Evolutionary conservation across 2,888 invertebrate species (phyloP).

Genomic region (Agelastica alni): DNA sequence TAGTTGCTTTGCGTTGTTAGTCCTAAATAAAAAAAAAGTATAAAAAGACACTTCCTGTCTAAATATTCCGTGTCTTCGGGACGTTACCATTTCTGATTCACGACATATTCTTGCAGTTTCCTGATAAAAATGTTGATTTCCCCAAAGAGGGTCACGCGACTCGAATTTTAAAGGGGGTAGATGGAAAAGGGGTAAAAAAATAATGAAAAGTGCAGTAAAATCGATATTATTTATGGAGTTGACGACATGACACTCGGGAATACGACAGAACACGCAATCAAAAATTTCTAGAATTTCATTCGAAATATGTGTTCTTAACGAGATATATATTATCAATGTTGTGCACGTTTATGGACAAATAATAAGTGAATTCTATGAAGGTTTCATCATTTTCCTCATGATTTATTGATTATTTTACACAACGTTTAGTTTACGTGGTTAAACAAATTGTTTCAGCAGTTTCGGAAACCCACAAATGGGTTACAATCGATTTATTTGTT

Average conservation of each 20-base stretch:
- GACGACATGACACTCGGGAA: conserved; percentile 13
- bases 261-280: conserved; percentile 5
- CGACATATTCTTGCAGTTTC: conserved; percentile 32
- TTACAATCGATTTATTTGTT: no score
- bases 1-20: no score
- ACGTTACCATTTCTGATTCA: conserved; percentile 39
- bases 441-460: no score
- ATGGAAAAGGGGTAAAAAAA: conserved; percentile 11
- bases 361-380: no score
- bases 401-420: no score
- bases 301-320: not conserved
- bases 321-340: not conserved
- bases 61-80: conserved; percentile 16
- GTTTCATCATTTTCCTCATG: no score
- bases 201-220: conserved; percentile 8
- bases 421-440: no score
- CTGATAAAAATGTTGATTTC: conserved; percentile 35
- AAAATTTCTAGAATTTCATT: conserved; percentile 5
- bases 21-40: no score
- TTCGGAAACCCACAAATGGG: no score
- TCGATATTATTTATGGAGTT: conserved; percentile 13
- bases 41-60: conserved; percentile 1
- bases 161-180: conserved; percentile 4
- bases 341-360: no score
- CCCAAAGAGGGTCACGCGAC: conserved; percentile 47